Conservation (phyloP, 2,888 invertebrate species). For the Syrphus vitripennis region DNA sequence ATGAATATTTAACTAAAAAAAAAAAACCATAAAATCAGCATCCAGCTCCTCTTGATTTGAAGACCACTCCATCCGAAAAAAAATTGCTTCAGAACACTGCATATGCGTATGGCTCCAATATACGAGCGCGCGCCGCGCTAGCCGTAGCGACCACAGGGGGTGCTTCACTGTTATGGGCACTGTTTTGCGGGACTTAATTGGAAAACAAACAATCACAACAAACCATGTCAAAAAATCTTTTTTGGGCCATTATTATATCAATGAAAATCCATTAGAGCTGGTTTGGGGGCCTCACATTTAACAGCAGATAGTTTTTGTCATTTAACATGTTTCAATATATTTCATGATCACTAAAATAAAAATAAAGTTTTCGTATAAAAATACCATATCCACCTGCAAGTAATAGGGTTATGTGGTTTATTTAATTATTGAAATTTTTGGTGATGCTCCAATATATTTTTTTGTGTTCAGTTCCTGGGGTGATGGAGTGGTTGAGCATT, state of each 20-base stretch:
- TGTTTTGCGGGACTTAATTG: conserved; percentile 48
- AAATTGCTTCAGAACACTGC: conserved; percentile 31
- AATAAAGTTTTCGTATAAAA: neutral
- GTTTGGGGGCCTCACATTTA: neutral
- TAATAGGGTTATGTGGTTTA: conserved; percentile 30
- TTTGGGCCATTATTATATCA: conserved; percentile 42
- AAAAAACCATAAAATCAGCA: conserved; percentile 44
- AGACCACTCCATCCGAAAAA: conserved; percentile 36
- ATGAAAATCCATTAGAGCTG: conserved; percentile 46
- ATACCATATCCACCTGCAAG: conserved; percentile 32
- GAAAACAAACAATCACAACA: conserved; percentile 49
- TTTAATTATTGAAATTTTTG: conserved; percentile 52
- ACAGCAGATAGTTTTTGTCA: conserved; percentile 28
- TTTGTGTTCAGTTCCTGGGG: conserved; percentile 18
- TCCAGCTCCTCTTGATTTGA: conserved; percentile 40
- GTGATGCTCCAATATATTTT: conserved; percentile 21
- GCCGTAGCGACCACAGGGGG: conserved; percentile 29
- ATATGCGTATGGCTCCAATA: neutral
- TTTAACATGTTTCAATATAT: conserved; percentile 7
- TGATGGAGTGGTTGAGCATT: neutral
- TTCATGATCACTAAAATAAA: neutral
- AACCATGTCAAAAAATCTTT: conserved; percentile 39
- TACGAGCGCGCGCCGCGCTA: neutral
- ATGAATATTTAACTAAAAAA: conserved; percentile 46
- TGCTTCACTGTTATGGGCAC: conserved; percentile 29